phyloP scores from a whole-genome alignment of 2,888 invertebrate genomes.

The Agrypnus murinus region DNA sequence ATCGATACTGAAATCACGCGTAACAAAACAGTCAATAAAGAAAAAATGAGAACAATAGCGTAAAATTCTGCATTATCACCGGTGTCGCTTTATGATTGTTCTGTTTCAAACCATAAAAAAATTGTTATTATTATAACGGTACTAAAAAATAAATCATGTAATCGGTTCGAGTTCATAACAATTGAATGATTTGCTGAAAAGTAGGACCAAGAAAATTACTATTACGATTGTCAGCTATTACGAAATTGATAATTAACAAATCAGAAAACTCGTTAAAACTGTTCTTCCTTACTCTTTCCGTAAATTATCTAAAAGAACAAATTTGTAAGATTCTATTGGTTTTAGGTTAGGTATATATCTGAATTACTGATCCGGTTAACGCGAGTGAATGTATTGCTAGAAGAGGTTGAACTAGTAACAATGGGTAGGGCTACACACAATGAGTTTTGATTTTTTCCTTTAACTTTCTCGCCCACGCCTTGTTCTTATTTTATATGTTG shows the following conservation, averaged over 20 bases:
- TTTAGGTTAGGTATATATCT: conserved; percentile 9
- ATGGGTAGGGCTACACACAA: conserved; percentile 55
- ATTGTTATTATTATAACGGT: conserved; percentile 28
- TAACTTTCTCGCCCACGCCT: conserved; percentile 50
- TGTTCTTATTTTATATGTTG: conserved; percentile 26
- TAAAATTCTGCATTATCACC: conserved; percentile 16
- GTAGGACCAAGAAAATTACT: not conserved
- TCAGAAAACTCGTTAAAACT: conserved; percentile 15
- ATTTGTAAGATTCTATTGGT: not conserved
- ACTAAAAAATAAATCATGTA: not conserved
- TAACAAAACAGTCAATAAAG: conserved; percentile 13
- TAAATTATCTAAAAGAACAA: not conserved
- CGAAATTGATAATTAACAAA: conserved; percentile 2
- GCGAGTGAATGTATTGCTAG: conserved; percentile 39
- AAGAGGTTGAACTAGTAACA: conserved; percentile 49
- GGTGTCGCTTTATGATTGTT: conserved; percentile 15
- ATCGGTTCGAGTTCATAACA: not conserved
- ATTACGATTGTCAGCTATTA: conserved; percentile 17
- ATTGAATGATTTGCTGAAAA: conserved; percentile 18
- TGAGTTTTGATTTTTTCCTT: conserved; percentile 52
- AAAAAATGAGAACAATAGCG: conserved; percentile 23
- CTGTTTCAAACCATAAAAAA: conserved; percentile 1
- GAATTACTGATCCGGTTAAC: conserved; percentile 38
- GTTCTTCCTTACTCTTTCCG: not conserved
- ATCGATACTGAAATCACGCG: conserved; percentile 1